Conservation (phyloP, 2,113 vertebrate species). For the Mesembrinibis cayennensis region DNA sequence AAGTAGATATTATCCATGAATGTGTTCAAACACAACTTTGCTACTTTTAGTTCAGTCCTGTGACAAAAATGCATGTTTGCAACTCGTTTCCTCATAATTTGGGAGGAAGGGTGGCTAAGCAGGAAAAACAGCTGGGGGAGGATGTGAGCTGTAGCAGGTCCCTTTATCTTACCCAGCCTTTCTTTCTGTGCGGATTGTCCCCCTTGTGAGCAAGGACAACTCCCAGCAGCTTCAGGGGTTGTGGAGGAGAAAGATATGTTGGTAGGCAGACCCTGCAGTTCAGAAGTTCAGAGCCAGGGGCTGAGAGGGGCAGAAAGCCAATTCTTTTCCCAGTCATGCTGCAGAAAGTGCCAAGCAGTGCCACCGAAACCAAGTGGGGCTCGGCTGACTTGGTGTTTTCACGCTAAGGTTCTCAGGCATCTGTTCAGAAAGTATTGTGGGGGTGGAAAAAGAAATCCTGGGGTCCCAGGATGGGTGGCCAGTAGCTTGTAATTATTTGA, state of each 20-base stretch:
- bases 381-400: background rate
- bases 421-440: background rate
- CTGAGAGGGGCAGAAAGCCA: background rate
- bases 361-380: rapidly evolving
- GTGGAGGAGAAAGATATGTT: background rate
- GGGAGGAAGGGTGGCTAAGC: background rate
- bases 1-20: background rate
- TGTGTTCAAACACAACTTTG: background rate
- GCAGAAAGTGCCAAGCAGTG: background rate
- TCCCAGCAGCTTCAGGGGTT: background rate
- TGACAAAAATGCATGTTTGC: background rate
- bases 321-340: background rate
- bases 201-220: background rate
- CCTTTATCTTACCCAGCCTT: background rate
- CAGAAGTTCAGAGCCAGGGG: background rate
- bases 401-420: background rate
- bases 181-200: background rate
- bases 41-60: background rate
- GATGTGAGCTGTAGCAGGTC: background rate
- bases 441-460: background rate
- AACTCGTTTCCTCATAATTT: background rate
- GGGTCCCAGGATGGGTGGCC: rapidly evolving
- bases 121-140: background rate
- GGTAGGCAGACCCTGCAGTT: background rate
- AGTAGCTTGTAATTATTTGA: background rate